A percentile compares a stretch with the other conserved stretches of the same genome.
phyloP scores from a whole-genome alignment of 2,797 vertebrate genomes.

The Micromesistius poutassou region DNA sequence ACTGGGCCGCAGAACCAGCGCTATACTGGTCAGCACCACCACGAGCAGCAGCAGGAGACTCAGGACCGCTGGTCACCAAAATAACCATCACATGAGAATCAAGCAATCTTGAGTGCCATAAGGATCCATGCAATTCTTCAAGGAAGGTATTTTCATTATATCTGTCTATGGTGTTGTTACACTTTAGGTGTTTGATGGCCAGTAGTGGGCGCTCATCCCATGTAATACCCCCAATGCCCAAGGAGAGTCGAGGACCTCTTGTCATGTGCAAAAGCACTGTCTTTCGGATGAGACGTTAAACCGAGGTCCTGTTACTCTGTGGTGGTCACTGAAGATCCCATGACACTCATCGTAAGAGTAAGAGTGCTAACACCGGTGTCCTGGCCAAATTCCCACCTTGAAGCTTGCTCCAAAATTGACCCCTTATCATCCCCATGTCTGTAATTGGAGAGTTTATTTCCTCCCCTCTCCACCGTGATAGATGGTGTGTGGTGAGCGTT shows the following conservation, averaged over 20 bases:
- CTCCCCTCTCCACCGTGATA: background rate
- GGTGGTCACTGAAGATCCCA: background rate
- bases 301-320: background rate
- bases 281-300: background rate
- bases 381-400: background rate
- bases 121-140: background rate
- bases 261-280: background rate
- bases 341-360: background rate
- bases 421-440: background rate
- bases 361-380: background rate
- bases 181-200: background rate
- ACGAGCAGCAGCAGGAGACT: conserved; percentile 73
- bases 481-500: background rate
- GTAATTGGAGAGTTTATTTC: background rate
- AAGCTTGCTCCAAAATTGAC: background rate
- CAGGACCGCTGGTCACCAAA: conserved; percentile 69
- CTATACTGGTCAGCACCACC: conserved; percentile 71
- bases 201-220: background rate
- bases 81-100: background rate
- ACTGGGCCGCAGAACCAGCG: conserved; percentile 76
- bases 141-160: background rate
- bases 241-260: background rate
- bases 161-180: background rate
- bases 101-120: background rate
- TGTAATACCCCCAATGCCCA: background rate